These are phyloP conservation scores for Drosophila parthenogenetica DNA, from an alignment of 2,888 invertebrate genomes.

Conservation along the genomic window DNA sequence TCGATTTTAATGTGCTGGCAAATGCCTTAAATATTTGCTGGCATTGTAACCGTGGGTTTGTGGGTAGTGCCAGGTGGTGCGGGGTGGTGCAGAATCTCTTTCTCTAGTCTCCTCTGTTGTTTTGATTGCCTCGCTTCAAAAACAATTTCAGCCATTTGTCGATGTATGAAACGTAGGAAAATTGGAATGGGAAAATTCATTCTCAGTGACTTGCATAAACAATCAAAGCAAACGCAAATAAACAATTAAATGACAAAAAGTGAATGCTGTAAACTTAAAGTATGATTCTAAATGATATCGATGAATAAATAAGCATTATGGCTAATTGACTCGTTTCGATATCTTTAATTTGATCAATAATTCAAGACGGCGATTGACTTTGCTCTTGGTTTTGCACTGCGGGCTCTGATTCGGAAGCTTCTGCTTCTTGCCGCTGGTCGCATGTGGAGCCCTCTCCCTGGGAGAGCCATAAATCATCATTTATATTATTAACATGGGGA, in stretches of 20 bases:
- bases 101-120: conserved; percentile 11
- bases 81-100: neutral
- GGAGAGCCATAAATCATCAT: conserved; percentile 76
- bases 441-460: conserved; percentile 33
- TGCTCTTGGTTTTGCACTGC: neutral
- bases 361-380: conserved; percentile 63
- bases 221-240: conserved; percentile 49
- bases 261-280: conserved; percentile 13
- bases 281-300: conserved; percentile 6
- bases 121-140: conserved; percentile 39
- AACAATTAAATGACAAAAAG: neutral
- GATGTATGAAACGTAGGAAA: neutral
- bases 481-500: conserved; percentile 79
- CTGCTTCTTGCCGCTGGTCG: conserved; percentile 9
- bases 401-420: neutral
- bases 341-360: conserved; percentile 69
- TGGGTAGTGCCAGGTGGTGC: neutral
- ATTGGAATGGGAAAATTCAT: neutral
- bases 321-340: conserved; percentile 59
- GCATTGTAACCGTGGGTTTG: conserved; percentile 14
- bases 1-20: conserved; percentile 76
- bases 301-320: conserved; percentile 47
- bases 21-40: conserved; percentile 67
- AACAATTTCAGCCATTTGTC: conserved; percentile 40
- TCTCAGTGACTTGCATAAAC: conserved; percentile 44